These are phyloP conservation scores for Drosophila ezoana DNA, from an alignment of 2,888 invertebrate species.

Conservation along the genomic window DNA sequence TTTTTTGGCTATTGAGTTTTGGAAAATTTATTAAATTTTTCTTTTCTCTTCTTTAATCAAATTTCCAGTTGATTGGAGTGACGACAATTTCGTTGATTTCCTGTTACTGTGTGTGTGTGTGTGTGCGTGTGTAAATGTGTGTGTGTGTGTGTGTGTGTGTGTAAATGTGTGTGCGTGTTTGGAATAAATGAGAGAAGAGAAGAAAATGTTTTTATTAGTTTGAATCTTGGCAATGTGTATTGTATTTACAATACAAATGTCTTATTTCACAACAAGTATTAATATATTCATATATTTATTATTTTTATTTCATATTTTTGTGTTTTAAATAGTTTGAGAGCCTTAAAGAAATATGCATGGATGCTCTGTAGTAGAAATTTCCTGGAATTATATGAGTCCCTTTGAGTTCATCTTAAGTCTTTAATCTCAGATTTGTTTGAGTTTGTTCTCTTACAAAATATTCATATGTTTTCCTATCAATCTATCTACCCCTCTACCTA, in stretches of 20 bases:
- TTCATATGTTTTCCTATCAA: too few relatives aligned
- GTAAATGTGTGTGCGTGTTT: slow-evolving; percentile 4
- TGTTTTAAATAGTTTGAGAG: too few relatives aligned
- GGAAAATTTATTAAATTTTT: slow-evolving; percentile 76
- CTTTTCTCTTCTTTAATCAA: slow-evolving; percentile 69
- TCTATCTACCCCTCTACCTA: too few relatives aligned
- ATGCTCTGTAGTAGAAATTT: too few relatives aligned
- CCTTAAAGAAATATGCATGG: too few relatives aligned
- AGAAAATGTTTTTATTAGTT: slow-evolving; percentile 46
- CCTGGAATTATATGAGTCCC: too few relatives aligned
- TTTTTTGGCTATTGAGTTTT: slow-evolving; percentile 50
- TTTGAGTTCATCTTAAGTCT: too few relatives aligned
- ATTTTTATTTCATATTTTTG: not conserved
- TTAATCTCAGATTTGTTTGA: too few relatives aligned
- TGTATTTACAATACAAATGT: not conserved
- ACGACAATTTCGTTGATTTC: slow-evolving; percentile 76
- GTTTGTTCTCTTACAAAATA: too few relatives aligned
- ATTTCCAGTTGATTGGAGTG: slow-evolving; percentile 81
- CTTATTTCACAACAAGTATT: too few relatives aligned
- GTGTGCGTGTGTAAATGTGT: slow-evolving; percentile 5
- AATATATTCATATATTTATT: not conserved
- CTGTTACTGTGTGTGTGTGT: slow-evolving; percentile 47
- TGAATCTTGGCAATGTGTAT: slow-evolving; percentile 1
- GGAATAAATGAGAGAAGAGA: slow-evolving; percentile 8
- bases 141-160: slow-evolving; percentile 6